Base-by-base conservation (phyloP, 1,140 invertebrate genomes). In the Aphidius ervi region DNA sequence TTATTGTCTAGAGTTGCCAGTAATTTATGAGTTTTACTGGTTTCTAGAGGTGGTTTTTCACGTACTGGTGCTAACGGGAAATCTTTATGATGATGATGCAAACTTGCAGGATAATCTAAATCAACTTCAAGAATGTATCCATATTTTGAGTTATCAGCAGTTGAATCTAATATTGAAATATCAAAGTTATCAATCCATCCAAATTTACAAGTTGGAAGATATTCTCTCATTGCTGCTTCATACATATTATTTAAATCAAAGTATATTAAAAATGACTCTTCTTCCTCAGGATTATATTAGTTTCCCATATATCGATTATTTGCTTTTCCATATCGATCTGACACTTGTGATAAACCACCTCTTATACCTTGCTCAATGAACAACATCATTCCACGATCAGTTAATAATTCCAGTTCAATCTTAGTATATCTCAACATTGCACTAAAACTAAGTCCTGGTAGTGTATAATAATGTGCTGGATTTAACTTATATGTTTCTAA, bases 221-320 rank as follows among this genome's bases (percentile, higher is more conserved):
- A 46, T 23, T 63, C 6, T 9, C 9, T 58, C 66, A 77, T 68
- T 37, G 65, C 64, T 2, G 39, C 60, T 41, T 68, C 72, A 65
- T 77, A 74, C 7, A 77, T 59, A 62, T 77, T 75, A 54, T 75
- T 76, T 4, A 56, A 56, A 65, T 79, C 75, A 5, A 65, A 58
- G 61, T 74, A n/a, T n/a, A n/a, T n/a, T n/a, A n/a, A n/a, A n/a
- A n/a, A n/a, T n/a, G n/a, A n/a, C n/a, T n/a, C n/a, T n/a, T 53
- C 53, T 58, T 66, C 56, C 16, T 46, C 64, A 3, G 50, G 7
- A 65, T 74, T 63, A 58, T 62, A 73, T 9, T 58, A 41, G 9
- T 59, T 40, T n/a, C 9, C 40, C 46, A 74, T 64, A 59, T 67
- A 63, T 42, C 52, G 46, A 54, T 76, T 74, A 53, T 74, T 74